A percentile compares a stretch with the other conserved stretches of the same genome.
phyloP scores from a whole-genome alignment of 2,888 invertebrate species.

The Germaria angustata region DNA sequence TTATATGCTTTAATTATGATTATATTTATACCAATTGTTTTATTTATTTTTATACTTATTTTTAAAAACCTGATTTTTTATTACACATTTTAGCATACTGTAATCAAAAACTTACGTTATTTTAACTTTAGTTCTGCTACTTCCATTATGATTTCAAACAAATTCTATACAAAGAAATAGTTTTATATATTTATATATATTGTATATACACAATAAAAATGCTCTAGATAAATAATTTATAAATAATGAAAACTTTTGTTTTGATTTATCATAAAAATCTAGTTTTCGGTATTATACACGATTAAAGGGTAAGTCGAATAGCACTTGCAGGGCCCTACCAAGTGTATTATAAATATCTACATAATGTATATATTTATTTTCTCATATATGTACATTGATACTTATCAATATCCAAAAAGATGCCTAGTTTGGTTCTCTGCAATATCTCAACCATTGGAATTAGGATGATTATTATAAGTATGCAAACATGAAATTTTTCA shows the following conservation, averaged over 20 bases:
- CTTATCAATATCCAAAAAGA: too few relatives aligned
- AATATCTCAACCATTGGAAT: too few relatives aligned
- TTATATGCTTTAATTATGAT: conserved; percentile 26
- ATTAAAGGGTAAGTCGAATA: too few relatives aligned
- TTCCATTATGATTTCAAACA: conserved; percentile 55
- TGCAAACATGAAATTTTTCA: too few relatives aligned
- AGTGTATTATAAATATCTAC: too few relatives aligned
- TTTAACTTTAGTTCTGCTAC: conserved; percentile 33
- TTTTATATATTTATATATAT: conserved; percentile 55
- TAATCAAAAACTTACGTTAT: conserved; percentile 21
- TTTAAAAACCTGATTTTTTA: conserved; percentile 43
- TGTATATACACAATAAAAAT: conserved; percentile 51
- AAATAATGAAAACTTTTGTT: background rate
- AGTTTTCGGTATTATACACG: too few relatives aligned
- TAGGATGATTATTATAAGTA: too few relatives aligned
- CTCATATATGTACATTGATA: too few relatives aligned
- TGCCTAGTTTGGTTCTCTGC: too few relatives aligned
- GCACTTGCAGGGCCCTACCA: too few relatives aligned
- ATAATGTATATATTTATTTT: too few relatives aligned
- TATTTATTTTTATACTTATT: conserved; percentile 43
- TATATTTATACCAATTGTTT: conserved; percentile 12
- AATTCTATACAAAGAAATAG: conserved; percentile 55
- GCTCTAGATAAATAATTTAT: conserved; percentile 56
- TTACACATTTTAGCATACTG: conserved; percentile 7
- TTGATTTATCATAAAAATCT: too few relatives aligned